Conservation (phyloP, 2,797 vertebrate genomes). For the Chelonia mydas region DNA sequence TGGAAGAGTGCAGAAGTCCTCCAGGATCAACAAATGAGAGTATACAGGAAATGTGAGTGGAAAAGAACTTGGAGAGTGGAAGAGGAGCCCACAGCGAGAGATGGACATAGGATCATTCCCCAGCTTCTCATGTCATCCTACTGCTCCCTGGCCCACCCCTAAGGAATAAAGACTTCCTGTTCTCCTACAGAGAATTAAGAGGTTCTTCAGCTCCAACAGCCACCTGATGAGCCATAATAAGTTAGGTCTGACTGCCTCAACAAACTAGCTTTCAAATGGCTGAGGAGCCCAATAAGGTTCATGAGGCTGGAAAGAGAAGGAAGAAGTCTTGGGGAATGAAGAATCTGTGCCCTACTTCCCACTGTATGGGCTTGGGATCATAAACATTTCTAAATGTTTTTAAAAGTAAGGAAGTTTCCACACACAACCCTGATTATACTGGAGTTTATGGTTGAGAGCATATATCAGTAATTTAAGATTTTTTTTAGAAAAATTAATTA, state of each 20-base stretch:
- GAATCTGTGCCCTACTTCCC: background rate
- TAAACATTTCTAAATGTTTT: background rate
- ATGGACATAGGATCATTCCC: too few relatives aligned
- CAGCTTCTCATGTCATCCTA: background rate
- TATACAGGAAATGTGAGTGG: too few relatives aligned
- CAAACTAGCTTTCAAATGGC: background rate
- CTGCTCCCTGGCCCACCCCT: background rate
- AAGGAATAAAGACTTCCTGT: background rate
- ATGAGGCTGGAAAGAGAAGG: background rate
- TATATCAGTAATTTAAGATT: background rate
- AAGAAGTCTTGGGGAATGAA: background rate
- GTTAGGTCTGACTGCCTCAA: background rate
- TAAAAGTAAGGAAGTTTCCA: background rate
- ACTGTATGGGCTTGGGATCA: background rate
- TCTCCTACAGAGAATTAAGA: too few relatives aligned
- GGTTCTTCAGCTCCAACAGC: background rate
- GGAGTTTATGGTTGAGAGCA: background rate
- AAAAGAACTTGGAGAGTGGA: too few relatives aligned
- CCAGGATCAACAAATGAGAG: too few relatives aligned
- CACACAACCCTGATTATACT: background rate
- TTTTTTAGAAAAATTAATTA: background rate
- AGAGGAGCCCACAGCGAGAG: too few relatives aligned
- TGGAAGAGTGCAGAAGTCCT: too few relatives aligned
- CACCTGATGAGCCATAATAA: background rate
- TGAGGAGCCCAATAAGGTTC: background rate